Conservation (phyloP, 2,113 vertebrate genomes). For the Scophthalmus maximus region DNA sequence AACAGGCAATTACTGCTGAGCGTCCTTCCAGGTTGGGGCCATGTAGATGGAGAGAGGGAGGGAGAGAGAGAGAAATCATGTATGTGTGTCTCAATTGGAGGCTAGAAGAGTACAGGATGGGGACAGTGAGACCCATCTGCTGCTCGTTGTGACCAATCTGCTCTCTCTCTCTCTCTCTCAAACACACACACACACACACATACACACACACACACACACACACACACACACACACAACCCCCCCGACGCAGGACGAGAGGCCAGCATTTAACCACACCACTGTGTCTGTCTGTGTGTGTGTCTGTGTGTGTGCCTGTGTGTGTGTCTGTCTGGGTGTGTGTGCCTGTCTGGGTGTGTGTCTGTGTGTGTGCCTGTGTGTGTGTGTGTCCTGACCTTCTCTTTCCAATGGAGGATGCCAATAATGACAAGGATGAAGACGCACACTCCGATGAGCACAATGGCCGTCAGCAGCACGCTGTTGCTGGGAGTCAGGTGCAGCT, state of each 20-base stretch:
- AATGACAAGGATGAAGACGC: conserved; percentile 95
- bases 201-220: background rate
- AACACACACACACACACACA: conserved; percentile 20
- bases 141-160: conserved; percentile 73
- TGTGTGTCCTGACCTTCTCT: conserved; percentile 91
- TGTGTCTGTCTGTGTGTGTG: conserved; percentile 23
- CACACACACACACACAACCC: conserved; percentile 18
- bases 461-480: conserved; percentile 96
- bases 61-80: background rate
- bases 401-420: conserved; percentile 98
- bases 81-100: conserved; percentile 53
- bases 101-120: conserved; percentile 65
- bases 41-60: background rate
- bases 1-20: conserved; percentile 73
- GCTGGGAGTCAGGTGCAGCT: conserved; percentile 97
- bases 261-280: conserved; percentile 28
- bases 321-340: conserved; percentile 32
- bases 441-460: conserved; percentile 95
- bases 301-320: conserved; percentile 26
- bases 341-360: no score
- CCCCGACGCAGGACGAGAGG: conserved; percentile 34
- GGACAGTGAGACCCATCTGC: conserved; percentile 77
- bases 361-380: conserved; percentile 26
- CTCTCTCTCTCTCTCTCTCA: conserved; percentile 29
- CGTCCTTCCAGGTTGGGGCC: conserved; percentile 66